Conservation (phyloP, 35 echinoderm and acorn worm genomes). For the Acanthaster planci region DNA sequence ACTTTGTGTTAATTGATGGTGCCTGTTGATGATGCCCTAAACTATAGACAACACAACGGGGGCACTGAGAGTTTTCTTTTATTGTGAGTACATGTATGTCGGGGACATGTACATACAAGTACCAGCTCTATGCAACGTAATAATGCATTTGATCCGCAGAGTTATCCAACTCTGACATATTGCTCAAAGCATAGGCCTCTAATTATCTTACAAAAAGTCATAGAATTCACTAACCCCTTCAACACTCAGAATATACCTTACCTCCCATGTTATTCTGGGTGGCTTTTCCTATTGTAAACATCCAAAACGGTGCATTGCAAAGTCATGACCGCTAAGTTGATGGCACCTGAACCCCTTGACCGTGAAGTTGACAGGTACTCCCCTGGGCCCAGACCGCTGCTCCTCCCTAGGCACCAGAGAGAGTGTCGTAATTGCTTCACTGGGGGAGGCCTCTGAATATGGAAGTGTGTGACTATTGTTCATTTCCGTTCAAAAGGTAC, state of each 20-base stretch:
- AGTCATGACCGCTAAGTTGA: slow-evolving; percentile 1
- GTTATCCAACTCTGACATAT: too few relatives aligned
- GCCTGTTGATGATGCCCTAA: too few relatives aligned
- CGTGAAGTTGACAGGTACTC: slow-evolving; percentile 16
- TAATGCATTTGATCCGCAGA: too few relatives aligned
- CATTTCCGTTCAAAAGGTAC: slow-evolving; percentile 1
- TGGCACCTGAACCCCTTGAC: not conserved
- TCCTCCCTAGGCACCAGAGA: not conserved
- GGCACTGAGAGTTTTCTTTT: too few relatives aligned
- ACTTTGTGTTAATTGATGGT: too few relatives aligned
- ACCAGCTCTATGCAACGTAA: too few relatives aligned
- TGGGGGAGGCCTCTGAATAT: not conserved
- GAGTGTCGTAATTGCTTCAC: not conserved
- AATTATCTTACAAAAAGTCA: too few relatives aligned
- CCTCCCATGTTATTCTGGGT: slow-evolving; percentile 3
- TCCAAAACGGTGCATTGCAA: slow-evolving; percentile 16
- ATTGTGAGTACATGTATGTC: too few relatives aligned
- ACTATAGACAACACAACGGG: too few relatives aligned
- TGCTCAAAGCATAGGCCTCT: too few relatives aligned
- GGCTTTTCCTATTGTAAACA: slow-evolving; percentile 26
- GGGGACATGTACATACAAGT: too few relatives aligned
- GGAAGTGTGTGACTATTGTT: slow-evolving; percentile 11
- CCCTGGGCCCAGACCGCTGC: not conserved
- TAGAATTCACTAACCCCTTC: not conserved
- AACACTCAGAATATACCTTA: not conserved